Evolutionary conservation across 2,888 invertebrate species (phyloP).

Genomic region (Sabatieria punctata): DNA sequence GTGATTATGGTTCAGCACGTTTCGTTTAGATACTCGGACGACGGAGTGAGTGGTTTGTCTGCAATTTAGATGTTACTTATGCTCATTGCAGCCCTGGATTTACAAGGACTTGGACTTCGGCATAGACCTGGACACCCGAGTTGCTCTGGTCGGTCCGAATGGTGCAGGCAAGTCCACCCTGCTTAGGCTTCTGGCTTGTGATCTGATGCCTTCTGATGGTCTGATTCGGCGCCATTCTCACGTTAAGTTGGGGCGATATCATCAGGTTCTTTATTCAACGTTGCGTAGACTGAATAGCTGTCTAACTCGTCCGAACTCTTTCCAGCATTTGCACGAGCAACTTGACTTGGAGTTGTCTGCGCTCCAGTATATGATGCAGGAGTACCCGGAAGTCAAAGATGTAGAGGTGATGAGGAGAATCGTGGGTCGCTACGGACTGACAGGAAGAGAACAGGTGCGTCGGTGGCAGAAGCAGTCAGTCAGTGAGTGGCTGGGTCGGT

Average conservation of each 20-base stretch:
- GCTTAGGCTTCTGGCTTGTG: conserved; percentile 81
- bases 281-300: background rate
- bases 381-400: conserved; percentile 90
- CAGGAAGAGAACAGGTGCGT: conserved; percentile 76
- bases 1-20: conserved; percentile 99
- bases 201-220: conserved; percentile 80
- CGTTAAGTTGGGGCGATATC: conserved; percentile 87
- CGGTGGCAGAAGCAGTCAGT: background rate
- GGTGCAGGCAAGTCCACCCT: conserved; percentile 97
- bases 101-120: conserved; percentile 96
- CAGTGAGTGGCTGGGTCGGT: too few species aligned
- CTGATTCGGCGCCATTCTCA: conserved; percentile 97
- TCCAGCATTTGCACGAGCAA: conserved; percentile 73
- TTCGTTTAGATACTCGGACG: conserved; percentile 61
- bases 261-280: conserved; percentile 50
- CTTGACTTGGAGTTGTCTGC: conserved; percentile 84
- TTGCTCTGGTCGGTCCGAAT: conserved; percentile 89
- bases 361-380: conserved; percentile 91
- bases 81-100: conserved; percentile 52
- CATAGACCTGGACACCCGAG: conserved; percentile 82
- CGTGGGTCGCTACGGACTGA: conserved; percentile 89
- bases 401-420: conserved; percentile 97
- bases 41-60: background rate
- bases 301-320: conserved; percentile 7
- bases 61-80: background rate